phyloP scores from a whole-genome alignment of 2,113 vertebrate species.

The Loxodonta africana region DNA sequence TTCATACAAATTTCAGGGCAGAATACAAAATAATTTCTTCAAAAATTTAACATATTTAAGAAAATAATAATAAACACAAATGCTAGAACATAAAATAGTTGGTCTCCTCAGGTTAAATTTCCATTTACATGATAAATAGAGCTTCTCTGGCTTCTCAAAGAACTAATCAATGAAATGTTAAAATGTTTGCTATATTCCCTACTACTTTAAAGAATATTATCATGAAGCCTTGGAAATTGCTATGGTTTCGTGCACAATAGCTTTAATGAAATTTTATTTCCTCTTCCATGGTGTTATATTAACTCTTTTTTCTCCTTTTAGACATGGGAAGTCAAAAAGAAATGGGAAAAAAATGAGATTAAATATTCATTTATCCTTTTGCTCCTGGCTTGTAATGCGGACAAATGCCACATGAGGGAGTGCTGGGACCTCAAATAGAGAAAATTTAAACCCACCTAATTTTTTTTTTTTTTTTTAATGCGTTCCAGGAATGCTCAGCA shows the following conservation, averaged over 20 bases:
- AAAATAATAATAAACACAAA: not conserved
- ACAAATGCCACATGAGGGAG: constrained; percentile 84
- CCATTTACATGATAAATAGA: not conserved
- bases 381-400: constrained; percentile 2
- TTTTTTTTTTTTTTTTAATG: too few species aligned
- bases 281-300: not conserved
- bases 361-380: not conserved
- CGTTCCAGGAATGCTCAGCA: constrained; percentile 24
- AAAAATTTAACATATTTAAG: constrained; percentile 21
- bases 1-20: not conserved
- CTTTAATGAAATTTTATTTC: not conserved
- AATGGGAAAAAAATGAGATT: not conserved
- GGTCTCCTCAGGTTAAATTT: not conserved
- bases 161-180: not conserved
- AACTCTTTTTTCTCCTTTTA: not conserved
- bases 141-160: not conserved
- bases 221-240: not conserved
- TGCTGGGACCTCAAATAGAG: constrained; percentile 80
- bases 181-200: not conserved
- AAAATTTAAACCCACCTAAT: not conserved
- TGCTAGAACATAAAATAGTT: not conserved
- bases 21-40: not conserved
- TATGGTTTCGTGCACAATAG: not conserved
- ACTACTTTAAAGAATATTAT: not conserved
- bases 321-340: constrained; percentile 4